Evolutionary conservation across 2,113 vertebrate genomes (phyloP).

Genomic region (Neogobius melanostomus): DNA sequence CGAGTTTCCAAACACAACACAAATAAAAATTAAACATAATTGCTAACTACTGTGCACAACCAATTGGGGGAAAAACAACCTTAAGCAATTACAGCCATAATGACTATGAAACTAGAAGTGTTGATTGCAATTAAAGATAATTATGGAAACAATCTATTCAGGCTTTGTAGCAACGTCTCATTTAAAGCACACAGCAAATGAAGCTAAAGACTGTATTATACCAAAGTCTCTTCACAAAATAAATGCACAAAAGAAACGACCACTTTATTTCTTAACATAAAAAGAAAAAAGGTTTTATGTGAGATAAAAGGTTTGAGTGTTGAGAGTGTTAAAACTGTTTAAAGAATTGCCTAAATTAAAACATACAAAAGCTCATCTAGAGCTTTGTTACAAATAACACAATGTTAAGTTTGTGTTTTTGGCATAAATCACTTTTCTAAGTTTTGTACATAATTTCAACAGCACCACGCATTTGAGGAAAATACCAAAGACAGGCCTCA

Average conservation of each 20-base stretch:
- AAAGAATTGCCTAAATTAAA: conserved; percentile 25
- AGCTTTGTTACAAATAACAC: conserved; percentile 11
- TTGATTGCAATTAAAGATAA: conserved; percentile 51
- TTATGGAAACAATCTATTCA: conserved; percentile 30
- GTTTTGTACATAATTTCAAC: conserved; percentile 17
- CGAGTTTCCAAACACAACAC: conserved; percentile 24
- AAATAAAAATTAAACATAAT: conserved; percentile 34
- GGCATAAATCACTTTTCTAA: conserved; percentile 18
- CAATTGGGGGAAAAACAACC: conserved; percentile 38
- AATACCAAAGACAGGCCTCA: conserved; percentile 1
- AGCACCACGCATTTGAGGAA: conserved; percentile 14
- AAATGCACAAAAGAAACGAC: conserved; percentile 12
- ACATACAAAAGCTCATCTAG: conserved; percentile 1
- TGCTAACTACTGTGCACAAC: conserved; percentile 6
- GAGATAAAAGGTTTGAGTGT: conserved; percentile 7
- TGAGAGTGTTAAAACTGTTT: conserved; percentile 13
- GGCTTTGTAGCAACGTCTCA: conserved; percentile 16
- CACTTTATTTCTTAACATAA: conserved; percentile 37
- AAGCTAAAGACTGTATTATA: neutral
- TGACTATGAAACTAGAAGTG: conserved; percentile 37
- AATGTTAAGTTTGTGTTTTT: conserved; percentile 18
- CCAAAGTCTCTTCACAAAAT: conserved; percentile 7
- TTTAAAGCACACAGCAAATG: conserved; percentile 14
- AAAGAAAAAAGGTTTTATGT: conserved; percentile 51
- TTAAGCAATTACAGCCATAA: conserved; percentile 42